These are phyloP conservation scores for Leptogaster cylindrica DNA, from an alignment of 2,888 invertebrate species.

Conservation along the genomic window DNA sequence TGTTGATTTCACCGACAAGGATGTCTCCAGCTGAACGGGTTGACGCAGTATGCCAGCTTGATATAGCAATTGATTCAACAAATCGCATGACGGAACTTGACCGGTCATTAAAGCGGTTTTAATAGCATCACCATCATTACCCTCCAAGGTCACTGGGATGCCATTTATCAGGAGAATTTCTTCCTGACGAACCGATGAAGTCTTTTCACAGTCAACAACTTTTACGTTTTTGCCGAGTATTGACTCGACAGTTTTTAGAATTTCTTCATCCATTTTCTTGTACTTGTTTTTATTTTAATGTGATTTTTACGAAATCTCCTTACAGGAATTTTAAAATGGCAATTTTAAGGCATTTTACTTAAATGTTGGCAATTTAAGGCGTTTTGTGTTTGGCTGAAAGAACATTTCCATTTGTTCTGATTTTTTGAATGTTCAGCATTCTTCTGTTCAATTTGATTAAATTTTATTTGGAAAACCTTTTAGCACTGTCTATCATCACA, in stretches of 20 bases:
- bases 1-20: constrained; percentile 73
- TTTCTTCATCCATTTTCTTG: constrained; percentile 74
- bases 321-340: not conserved
- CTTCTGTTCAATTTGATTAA: too few species aligned
- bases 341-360: constrained; percentile 18
- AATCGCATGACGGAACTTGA: constrained; percentile 74
- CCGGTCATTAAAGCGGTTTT: constrained; percentile 72
- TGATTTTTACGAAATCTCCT: not conserved
- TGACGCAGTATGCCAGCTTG: constrained; percentile 71
- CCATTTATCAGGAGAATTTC: constrained; percentile 76
- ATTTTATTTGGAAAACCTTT: too few species aligned
- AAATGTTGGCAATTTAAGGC: not conserved
- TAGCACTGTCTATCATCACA: too few species aligned
- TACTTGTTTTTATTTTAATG: not conserved
- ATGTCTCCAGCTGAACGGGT: constrained; percentile 74
- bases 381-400: not conserved
- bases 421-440: too few species aligned
- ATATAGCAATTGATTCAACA: constrained; percentile 72
- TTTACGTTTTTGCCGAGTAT: constrained; percentile 74
- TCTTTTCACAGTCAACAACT: constrained; percentile 76
- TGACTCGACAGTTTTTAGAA: constrained; percentile 76
- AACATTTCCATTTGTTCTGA: too few species aligned
- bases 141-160: constrained; percentile 71
- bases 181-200: constrained; percentile 74
- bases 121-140: constrained; percentile 72